Evolutionary conservation across 2,113 vertebrate genomes (phyloP).

Genomic region (Nothocercus julius): DNA sequence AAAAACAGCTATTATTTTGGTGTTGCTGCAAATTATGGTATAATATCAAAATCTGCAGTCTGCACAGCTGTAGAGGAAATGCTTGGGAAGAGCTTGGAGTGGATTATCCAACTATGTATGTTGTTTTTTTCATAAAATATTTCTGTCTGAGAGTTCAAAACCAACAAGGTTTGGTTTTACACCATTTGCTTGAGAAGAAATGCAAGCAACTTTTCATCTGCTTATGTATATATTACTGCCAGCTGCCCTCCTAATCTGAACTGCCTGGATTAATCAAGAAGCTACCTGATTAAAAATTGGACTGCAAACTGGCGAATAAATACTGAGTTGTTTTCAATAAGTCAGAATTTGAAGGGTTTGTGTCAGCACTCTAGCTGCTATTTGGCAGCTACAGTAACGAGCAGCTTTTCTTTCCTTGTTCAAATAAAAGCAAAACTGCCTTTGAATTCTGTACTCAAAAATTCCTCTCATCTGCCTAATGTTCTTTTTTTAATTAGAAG

Average conservation of each 20-base stretch:
- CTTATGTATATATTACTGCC: conserved; percentile 70
- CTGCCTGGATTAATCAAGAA: conserved; percentile 78
- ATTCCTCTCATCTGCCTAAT: conserved; percentile 83
- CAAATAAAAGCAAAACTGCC: conserved; percentile 77
- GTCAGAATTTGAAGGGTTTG: conserved; percentile 70
- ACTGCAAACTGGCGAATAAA: conserved; percentile 77
- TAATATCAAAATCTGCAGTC: neutral
- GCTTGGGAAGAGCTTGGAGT: neutral
- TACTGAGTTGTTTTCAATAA: conserved; percentile 80
- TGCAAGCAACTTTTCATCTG: conserved; percentile 59
- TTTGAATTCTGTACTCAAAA: conserved; percentile 76
- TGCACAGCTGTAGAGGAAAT: fast-evolving
- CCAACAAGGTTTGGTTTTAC: conserved; percentile 60
- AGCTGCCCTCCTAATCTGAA: conserved; percentile 76
- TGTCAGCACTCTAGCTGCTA: conserved; percentile 64
- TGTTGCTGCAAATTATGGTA: neutral
- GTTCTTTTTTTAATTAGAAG: conserved; percentile 84
- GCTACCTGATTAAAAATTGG: conserved; percentile 78
- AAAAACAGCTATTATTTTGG: neutral
- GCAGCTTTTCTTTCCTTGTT: conserved; percentile 70
- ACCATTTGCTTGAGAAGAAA: conserved; percentile 72
- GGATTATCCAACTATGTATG: neutral
- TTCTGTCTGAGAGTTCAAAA: conserved; percentile 13
- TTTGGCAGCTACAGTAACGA: conserved; percentile 74
- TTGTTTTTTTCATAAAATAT: neutral